Base-by-base conservation (phyloP, 2,888 invertebrate genomes). In the Ditula angustiorana region DNA sequence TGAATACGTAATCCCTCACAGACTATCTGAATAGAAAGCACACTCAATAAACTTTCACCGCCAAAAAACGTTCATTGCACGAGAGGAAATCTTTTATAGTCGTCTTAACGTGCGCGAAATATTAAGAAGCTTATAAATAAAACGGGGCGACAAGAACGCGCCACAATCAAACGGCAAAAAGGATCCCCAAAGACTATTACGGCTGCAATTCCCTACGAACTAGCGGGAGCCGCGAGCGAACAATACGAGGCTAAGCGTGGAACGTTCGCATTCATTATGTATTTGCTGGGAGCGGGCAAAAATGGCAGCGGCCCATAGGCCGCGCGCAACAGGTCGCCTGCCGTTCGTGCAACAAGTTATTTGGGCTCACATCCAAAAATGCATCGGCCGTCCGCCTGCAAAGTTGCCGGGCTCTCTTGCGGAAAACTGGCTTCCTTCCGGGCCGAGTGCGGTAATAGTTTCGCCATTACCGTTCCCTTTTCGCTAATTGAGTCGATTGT, bases 341-440 rank as follows among this genome's bases (percentile, higher is more conserved):
- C 86, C 88, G 79, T 21, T 75, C 72, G 83, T 86, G 92, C 92
- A 92, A 92, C 92, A 92, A 89, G 92, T 92, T 83, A 85, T 74
- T 85, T 90, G 91, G 92, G 92, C 91, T 85, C 88, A 79, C 85
- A 85, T 91, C 92, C 92, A 92, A 92, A 92, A 92, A 92, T 92
- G 92, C 92, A 92, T 85, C 88, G 88, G 82, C 82, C 80, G 69
- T 66, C 71, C 65, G 79, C 77, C 78, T 81, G 78, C 77, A 74
- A 88, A 87, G 81, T 88, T 84, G 72, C 71, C 69, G 41, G 41
- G 41, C 41, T 41, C 41, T 78, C 77, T 74, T 69, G 74, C 77
- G 79, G 81, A 78, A 79, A 80, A 76, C 80, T 80, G 78, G 80
- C 81, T 86, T 84, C 82, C 81, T 80, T 75, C 73, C 77, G 74